Evolutionary conservation across 2,113 vertebrate genomes (phyloP).

Genomic region (Camarhynchus parvulus): DNA sequence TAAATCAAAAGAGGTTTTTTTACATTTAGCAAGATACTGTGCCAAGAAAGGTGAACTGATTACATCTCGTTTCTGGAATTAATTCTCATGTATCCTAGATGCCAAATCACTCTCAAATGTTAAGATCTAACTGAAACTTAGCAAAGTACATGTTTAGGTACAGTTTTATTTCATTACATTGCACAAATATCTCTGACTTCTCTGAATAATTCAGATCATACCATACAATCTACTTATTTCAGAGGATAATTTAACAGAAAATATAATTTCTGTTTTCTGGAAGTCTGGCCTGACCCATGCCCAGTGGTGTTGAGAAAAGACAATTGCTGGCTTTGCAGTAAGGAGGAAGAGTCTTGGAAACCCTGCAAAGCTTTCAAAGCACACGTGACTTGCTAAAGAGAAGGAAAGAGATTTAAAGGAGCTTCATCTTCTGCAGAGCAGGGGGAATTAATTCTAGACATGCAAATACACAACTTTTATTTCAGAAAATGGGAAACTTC

Average conservation of each 20-base stretch:
- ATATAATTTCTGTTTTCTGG: neutral
- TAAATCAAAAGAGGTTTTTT: constrained; percentile 36
- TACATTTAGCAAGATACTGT: neutral
- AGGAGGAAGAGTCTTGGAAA: neutral
- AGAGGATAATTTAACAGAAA: neutral
- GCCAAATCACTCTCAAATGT: constrained; percentile 10
- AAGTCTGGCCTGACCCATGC: neutral
- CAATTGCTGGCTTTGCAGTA: neutral
- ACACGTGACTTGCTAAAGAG: neutral
- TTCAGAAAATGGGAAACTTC: neutral
- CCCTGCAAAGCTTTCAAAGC: neutral
- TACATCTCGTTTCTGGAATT: constrained; percentile 26
- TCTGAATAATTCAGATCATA: neutral
- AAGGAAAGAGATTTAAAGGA: neutral
- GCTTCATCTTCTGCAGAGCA: neutral
- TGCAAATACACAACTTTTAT: neutral
- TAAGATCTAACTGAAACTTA: neutral
- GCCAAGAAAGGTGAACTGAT: constrained; percentile 56
- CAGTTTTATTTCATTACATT: neutral
- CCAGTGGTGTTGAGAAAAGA: neutral
- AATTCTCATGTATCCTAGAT: neutral
- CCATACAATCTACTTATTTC: neutral
- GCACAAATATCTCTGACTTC: neutral
- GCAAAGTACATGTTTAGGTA: neutral
- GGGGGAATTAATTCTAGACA: neutral